A percentile compares a stretch with the other conserved stretches of the same genome.
phyloP scores from a whole-genome alignment of 92 coral and sea anemone genomes.

The Parazoanthus darwini region DNA sequence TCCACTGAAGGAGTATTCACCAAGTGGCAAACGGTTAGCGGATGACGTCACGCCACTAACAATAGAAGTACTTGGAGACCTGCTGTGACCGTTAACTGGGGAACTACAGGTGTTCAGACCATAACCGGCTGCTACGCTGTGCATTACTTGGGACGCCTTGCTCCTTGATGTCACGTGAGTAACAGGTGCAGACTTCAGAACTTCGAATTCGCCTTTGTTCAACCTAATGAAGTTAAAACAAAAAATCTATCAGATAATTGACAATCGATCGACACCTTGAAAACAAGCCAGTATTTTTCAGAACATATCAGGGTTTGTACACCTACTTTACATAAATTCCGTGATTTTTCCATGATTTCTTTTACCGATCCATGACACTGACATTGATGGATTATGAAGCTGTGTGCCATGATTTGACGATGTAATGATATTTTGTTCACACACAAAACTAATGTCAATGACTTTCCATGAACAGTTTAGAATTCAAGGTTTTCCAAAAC shows the following conservation, averaged over 20 bases:
- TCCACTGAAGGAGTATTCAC: not conserved
- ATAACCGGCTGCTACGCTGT: not conserved
- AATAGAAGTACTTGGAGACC: not conserved
- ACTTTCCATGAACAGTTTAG: too few relatives aligned
- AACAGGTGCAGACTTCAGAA: not conserved
- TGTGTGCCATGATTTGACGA: too few relatives aligned
- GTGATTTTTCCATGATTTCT: too few relatives aligned
- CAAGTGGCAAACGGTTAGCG: not conserved
- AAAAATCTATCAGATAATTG: too few relatives aligned
- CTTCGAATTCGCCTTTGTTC: constrained; percentile 21
- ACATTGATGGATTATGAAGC: too few relatives aligned
- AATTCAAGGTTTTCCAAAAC: too few relatives aligned
- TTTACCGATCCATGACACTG: too few relatives aligned
- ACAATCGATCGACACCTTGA: not conserved
- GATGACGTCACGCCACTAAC: not conserved
- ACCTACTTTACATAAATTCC: too few relatives aligned
- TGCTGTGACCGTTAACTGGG: not conserved
- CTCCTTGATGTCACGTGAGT: not conserved
- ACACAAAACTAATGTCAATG: too few relatives aligned
- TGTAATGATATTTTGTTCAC: too few relatives aligned
- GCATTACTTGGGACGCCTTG: not conserved
- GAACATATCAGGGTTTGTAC: too few relatives aligned
- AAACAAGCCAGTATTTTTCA: too few relatives aligned
- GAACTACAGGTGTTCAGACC: not conserved
- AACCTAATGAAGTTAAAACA: not conserved